Conservation (phyloP, 2,113 vertebrate genomes). For the Campylomormyrus tamandua region DNA sequence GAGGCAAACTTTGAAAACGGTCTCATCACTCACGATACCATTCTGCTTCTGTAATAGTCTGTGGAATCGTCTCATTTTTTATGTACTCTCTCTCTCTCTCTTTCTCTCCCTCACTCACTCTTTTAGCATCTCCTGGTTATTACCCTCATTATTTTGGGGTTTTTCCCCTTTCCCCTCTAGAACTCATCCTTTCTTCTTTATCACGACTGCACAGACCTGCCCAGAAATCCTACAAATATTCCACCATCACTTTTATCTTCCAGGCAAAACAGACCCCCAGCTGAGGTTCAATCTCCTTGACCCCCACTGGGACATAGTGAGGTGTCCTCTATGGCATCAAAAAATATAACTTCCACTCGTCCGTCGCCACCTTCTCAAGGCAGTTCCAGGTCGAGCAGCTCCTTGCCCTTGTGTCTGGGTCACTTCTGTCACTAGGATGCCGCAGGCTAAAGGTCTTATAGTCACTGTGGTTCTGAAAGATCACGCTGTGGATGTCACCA, state of each 20-base stretch:
- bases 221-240: not conserved
- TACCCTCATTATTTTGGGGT: not conserved
- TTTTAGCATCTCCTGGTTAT: not conserved
- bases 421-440: not conserved
- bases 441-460: not conserved
- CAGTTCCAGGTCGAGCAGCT: not conserved
- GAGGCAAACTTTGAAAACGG: not conserved
- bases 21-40: not conserved
- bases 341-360: not conserved
- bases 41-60: not conserved
- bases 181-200: not conserved
- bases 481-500: not conserved
- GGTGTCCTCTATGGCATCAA: not conserved
- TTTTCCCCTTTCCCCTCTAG: slow-evolving; percentile 2
- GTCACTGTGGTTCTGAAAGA: not conserved
- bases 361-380: not conserved
- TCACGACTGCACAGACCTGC: not conserved
- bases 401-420: not conserved
- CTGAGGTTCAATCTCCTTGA: not conserved
- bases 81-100: not conserved
- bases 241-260: not conserved
- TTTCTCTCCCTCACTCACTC: not conserved
- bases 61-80: not conserved
- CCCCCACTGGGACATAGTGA: not conserved
- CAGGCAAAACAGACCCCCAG: not conserved